phyloP scores from a whole-genome alignment of 2,888 invertebrate species.

The Drosophila recens region DNA sequence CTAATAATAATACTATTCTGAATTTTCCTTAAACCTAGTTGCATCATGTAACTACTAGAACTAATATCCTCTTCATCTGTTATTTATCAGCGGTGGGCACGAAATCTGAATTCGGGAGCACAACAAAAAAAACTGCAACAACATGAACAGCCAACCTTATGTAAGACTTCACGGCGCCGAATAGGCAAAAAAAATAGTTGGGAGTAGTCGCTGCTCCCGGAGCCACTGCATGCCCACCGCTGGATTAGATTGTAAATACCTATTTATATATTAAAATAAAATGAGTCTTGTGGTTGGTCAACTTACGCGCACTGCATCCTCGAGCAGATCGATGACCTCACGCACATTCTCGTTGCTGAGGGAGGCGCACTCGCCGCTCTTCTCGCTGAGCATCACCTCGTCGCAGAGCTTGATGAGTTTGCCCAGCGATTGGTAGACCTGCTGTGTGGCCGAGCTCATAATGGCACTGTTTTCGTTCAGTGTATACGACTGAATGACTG shows the following conservation, averaged over 20 bases:
- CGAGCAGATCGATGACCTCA: conserved; percentile 89
- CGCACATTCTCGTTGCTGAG: conserved; percentile 88
- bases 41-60: not conserved
- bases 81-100: too few species aligned
- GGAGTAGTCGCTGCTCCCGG: too few species aligned
- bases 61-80: not conserved
- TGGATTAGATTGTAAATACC: too few species aligned
- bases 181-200: too few species aligned
- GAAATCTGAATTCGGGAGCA: too few species aligned
- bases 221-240: too few species aligned
- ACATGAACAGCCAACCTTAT: too few species aligned
- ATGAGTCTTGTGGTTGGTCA: not conserved
- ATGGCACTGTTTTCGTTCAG: conserved; percentile 84
- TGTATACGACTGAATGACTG: conserved; percentile 84
- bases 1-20: too few species aligned
- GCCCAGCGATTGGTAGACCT: conserved; percentile 94
- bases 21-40: too few species aligned
- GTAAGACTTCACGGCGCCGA: too few species aligned
- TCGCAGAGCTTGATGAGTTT: conserved; percentile 95
- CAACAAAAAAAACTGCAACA: too few species aligned
- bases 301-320: conserved; percentile 90
- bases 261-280: not conserved
- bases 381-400: conserved; percentile 91
- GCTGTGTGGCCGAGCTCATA: conserved; percentile 90
- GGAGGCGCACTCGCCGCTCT: conserved; percentile 83